phyloP scores from a whole-genome alignment of 1,140 invertebrate species.

The Drosophila sproati region DNA sequence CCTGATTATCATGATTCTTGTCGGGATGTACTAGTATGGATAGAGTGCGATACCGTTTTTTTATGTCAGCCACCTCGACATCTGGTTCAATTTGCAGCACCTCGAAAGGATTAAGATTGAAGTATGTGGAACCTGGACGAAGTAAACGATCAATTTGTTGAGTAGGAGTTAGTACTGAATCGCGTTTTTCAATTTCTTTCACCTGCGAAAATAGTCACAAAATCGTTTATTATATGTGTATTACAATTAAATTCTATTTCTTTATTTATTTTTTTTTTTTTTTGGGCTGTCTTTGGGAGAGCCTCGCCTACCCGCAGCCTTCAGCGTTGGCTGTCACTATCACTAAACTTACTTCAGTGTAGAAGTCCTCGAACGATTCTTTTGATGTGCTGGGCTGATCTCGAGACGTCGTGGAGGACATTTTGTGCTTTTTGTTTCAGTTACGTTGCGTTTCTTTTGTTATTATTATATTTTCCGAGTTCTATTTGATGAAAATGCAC shows the following conservation, averaged over 20 bases:
- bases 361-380: conserved; percentile 83
- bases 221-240: conserved; percentile 66
- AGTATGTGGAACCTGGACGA: conserved; percentile 96
- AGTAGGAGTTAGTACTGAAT: conserved; percentile 91
- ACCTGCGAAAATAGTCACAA: conserved; percentile 83
- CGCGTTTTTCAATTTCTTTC: conserved; percentile 85
- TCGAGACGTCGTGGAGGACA: conserved; percentile 57
- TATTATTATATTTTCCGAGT: conserved; percentile 18
- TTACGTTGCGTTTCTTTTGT: conserved; percentile 7
- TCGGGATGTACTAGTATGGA: conserved; percentile 98
- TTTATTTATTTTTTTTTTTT: conserved; percentile 28
- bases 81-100: conserved; percentile 98
- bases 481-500: conserved; percentile 40
- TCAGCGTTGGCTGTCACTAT: conserved; percentile 14
- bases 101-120: conserved; percentile 98
- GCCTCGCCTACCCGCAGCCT: conserved; percentile 27
- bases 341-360: conserved; percentile 80
- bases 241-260: conserved; percentile 38
- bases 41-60: conserved; percentile 97
- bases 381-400: conserved; percentile 75
- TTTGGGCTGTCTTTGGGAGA: conserved; percentile 1
- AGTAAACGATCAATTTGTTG: conserved; percentile 97
- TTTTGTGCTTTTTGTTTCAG: conserved; percentile 40
- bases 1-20: conserved; percentile 92
- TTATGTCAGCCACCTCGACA: conserved; percentile 94